These are phyloP conservation scores for Thysanoteuthis rhombus DNA, from an alignment of 2,888 invertebrate genomes.

Conservation along the genomic window DNA sequence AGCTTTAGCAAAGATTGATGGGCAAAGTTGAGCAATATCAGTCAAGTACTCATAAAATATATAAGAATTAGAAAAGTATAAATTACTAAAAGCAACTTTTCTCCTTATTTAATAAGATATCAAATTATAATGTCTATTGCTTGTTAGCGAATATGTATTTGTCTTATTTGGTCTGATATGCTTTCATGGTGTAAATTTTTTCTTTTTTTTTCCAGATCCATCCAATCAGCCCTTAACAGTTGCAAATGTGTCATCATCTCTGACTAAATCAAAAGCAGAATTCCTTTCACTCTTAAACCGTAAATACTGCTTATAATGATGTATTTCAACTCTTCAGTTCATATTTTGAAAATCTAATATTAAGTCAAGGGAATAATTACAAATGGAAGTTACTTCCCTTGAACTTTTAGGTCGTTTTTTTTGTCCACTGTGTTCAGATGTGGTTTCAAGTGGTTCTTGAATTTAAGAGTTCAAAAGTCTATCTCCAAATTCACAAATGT, in stretches of 20 bases:
- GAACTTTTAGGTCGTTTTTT: too few species aligned
- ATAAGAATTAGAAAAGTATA: too few species aligned
- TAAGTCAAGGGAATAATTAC: too few species aligned
- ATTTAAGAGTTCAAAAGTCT: too few species aligned
- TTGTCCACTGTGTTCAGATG: too few species aligned
- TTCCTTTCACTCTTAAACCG: neutral
- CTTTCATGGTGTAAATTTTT: neutral
- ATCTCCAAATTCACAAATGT: neutral
- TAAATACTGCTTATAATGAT: neutral
- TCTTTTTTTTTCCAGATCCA: neutral
- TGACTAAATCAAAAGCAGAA: constrained; percentile 17
- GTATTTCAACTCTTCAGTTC: too few species aligned
- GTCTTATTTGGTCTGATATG: neutral
- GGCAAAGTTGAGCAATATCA: too few species aligned
- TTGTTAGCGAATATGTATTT: neutral
- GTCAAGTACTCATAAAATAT: too few species aligned
- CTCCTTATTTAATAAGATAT: neutral
- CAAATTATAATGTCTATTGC: neutral
- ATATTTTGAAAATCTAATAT: too few species aligned
- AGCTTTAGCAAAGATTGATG: neutral
- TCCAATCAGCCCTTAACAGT: neutral
- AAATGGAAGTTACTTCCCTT: too few species aligned
- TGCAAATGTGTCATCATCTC: neutral
- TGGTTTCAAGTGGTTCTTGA: too few species aligned
- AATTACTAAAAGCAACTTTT: too few species aligned